phyloP scores from a whole-genome alignment of 1,140 invertebrate genomes.

The Sitobion miscanthi region DNA sequence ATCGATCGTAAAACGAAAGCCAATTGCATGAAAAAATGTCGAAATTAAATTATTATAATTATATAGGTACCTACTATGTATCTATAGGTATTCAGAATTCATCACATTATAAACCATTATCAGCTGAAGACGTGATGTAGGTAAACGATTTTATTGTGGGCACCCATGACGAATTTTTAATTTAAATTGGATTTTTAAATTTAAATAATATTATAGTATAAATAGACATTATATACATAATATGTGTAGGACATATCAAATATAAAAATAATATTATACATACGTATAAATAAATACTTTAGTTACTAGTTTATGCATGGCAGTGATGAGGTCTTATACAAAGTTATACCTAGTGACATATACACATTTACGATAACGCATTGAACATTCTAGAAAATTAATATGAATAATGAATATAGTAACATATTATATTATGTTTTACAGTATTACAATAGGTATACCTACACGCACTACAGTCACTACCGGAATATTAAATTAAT shows the following conservation, averaged over 20 bases:
- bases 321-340: neutral
- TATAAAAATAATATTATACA: neutral
- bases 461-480: neutral
- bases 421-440: neutral
- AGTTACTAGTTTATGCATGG: neutral
- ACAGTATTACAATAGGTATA: no score
- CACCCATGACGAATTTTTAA: neutral
- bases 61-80: neutral
- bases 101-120: neutral
- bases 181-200: neutral
- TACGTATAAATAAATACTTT: neutral
- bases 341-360: neutral
- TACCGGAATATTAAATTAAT: neutral
- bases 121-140: neutral
- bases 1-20: conserved; percentile 18
- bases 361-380: neutral
- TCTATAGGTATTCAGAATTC: neutral
- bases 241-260: neutral
- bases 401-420: neutral
- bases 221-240: neutral
- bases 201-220: neutral
- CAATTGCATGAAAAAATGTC: neutral
- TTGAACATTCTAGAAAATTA: neutral
- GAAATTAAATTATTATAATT: neutral
- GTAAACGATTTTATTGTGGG: neutral